Base-by-base conservation (phyloP, 2,797 vertebrate genomes). In the Melanotaenia maccullochi region DNA sequence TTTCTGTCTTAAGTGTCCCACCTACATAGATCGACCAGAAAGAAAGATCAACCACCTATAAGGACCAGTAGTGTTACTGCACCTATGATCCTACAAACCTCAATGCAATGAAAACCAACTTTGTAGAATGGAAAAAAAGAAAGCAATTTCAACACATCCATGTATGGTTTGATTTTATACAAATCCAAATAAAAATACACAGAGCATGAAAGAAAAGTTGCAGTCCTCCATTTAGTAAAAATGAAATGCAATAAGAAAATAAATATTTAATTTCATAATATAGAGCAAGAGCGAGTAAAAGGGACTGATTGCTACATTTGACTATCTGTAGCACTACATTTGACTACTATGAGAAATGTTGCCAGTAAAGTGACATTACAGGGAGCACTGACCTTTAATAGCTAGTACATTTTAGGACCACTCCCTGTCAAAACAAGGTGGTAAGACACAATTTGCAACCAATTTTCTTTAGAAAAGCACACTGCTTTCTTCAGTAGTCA, bases 401-500 rank as follows among this genome's bases (percentile, higher is more conserved):
- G 33, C 8, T 28, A n/a, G 9, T 42, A 71, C 7, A 32, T 28
- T 56, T 61, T 7, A 47, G 62, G 42, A 74, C 32, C 38, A 54
- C 49, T 66, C 52, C 33, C 69, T 51, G 42, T 67, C 33, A 66
- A 75, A 76, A 71, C 20, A 68, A 66, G 51, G 20, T 11, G 40
- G 51, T 35, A 30, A 25, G 51, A 51, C 70, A 65, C 65, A 79
- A 71, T 60, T 40, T 38, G 13, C 12, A 25, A 38, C 36, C 52
- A 9, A 24, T 33, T 59, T 61, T 54, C 12, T 60, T 59, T 18
- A 61, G 11, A 76, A 66, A 83, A 68, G 18, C 59, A 44, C 71
- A 35, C 13, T 42, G 22, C 52, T 69, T 78, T 81, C 64, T 74
- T 86, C 84, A 93, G 90, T 89, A 90, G 89, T 92, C 49, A 74